Conservation (phyloP, 1,140 invertebrate species). For the Pinna nobilis region DNA sequence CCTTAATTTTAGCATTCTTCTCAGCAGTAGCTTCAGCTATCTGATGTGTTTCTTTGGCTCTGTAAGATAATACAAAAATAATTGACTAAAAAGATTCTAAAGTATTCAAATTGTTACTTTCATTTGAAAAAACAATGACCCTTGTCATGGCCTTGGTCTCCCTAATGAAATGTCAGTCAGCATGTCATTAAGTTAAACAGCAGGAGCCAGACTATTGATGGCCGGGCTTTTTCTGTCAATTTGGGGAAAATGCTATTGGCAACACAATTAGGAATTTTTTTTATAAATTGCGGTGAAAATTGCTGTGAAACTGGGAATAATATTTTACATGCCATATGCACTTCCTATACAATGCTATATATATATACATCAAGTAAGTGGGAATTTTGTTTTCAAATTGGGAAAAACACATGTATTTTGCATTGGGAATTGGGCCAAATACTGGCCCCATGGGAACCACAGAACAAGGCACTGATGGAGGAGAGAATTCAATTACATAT, state of each 20-base stretch:
- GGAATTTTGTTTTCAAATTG: too few species aligned
- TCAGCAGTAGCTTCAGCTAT: constrained; percentile 96
- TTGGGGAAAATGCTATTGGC: background rate
- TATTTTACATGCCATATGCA: too few species aligned
- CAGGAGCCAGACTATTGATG: background rate
- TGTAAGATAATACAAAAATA: constrained; percentile 74
- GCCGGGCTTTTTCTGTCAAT: background rate
- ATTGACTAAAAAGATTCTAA: background rate
- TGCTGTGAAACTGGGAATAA: too few species aligned
- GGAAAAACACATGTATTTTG: too few species aligned
- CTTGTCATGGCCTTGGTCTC: background rate
- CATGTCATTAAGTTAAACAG: background rate
- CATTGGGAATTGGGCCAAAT: too few species aligned
- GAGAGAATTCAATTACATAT: too few species aligned
- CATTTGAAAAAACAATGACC: background rate
- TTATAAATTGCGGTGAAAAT: too few species aligned
- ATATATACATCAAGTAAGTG: too few species aligned
- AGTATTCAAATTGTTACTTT: background rate
- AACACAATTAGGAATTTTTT: too few species aligned
- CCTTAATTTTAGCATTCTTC: constrained; percentile 93
- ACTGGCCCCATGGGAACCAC: too few species aligned
- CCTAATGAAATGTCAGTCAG: background rate
- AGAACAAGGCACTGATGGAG: too few species aligned
- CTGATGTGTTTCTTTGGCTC: constrained; percentile 95
- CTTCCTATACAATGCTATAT: too few species aligned